Evolutionary conservation across 2,113 vertebrate genomes (phyloP), one percentile per base, ranked within the genome.

Genomic region (Antechinus flavipes): DNA sequence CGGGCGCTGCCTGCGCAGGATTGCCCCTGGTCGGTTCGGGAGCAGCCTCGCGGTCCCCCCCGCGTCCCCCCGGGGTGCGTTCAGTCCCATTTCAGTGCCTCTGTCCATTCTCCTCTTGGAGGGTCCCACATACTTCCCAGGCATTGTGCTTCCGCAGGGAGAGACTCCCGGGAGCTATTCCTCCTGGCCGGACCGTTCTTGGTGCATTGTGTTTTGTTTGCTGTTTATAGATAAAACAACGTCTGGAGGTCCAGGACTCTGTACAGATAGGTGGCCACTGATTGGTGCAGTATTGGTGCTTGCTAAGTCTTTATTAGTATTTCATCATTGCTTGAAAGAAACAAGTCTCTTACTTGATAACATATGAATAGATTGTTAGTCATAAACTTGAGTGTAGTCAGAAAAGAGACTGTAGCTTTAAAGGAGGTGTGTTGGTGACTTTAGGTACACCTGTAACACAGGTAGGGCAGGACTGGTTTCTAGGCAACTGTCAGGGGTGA

Each of bases 381-480:
- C 98, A 98, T 97, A 92, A 97, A 97, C 94, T 93, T 95, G 91
- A 97, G 97, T 96, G 97, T 93, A 95, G 95, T 94, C 93, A 93
- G 97, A 96, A 96, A 52, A 93, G 96, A 93, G 93, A 47, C 96
- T 98, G 98, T 97, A 95, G 96, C 98, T 98, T 98, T 98, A 98
- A 98, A 97, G 96, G 97, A 97, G 97, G 95, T 97, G 98, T 96
- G 97, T 95, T 93, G 94, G 96, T 97, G 97, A 97, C 98, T 97
- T 93, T 26, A 97, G 97, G 96, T 95, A 97, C 98, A 98, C 98
- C 98, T 97, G 98, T 96, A 95, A 91, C 98, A 98, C 98, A 98
- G 98, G 98, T 98, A 98, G 97, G 97, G 97, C 98, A 95, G 96
- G 98, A 97, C 98, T 95, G 97, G 98, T 98, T 98, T 96, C 98